phyloP scores from a whole-genome alignment of 2,888 invertebrate genomes.

The Meta bourneti region DNA sequence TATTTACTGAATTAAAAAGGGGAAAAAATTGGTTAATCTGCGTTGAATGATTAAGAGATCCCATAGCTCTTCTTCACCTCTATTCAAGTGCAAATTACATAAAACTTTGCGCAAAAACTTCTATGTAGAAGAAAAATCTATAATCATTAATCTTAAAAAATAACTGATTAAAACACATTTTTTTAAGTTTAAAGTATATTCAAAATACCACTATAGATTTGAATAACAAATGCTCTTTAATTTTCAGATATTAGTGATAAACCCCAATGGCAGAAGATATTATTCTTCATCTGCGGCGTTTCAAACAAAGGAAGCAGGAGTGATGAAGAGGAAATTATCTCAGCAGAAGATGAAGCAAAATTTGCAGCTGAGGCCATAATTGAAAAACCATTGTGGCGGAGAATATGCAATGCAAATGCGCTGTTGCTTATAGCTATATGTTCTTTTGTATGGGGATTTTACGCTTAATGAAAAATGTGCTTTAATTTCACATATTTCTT shows the following conservation, averaged over 20 bases:
- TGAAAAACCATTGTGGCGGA: constrained; percentile 80
- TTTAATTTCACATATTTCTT: no score
- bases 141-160: not conserved
- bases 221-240: not conserved
- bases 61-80: not conserved
- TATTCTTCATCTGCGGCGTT: constrained; percentile 74
- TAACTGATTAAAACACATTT: not conserved
- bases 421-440: constrained; percentile 80
- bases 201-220: not conserved
- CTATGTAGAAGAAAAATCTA: not conserved
- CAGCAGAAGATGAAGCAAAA: constrained; percentile 79
- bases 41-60: no score
- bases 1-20: no score
- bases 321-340: constrained; percentile 6
- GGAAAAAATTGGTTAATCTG: no score
- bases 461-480: constrained; percentile 66
- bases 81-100: not conserved
- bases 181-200: not conserved
- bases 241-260: constrained; percentile 4
- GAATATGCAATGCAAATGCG: constrained; percentile 80
- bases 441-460: constrained; percentile 80
- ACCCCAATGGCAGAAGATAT: constrained; percentile 57
- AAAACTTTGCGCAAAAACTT: no score
- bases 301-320: not conserved
- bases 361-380: constrained; percentile 79